Base-by-base conservation (phyloP, 2,888 invertebrate genomes). In the Parnassius glacialis region DNA sequence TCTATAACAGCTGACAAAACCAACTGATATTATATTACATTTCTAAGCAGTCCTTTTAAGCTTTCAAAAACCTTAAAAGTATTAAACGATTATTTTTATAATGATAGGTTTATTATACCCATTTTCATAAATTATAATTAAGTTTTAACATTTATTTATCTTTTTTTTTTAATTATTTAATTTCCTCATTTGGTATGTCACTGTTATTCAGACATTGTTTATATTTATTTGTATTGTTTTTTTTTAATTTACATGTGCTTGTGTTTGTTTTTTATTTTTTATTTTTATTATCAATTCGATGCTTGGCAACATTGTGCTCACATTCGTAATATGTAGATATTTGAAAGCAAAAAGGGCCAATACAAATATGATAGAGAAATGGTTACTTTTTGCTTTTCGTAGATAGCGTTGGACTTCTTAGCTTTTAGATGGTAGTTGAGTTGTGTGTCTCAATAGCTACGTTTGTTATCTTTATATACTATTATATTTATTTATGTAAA, bases 281-380 rank as follows among this genome's bases (percentile, higher is more conserved):
- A 72, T 84, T 70, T 85, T 89, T 90, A 90, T 90, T 90, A 90
- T 91, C 90, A 91, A 90, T 90, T 90, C 85, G 90, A 88, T 80
- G 91, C 90, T 90, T 91, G 91, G 91, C 91, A 91, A 91, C 91
- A 91, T 90, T 91, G 90, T 90, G 90, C 90, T 91, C 90, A 90
- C 87, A 80, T 77, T 68, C 71, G 67, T 75, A 69, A 66, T 68
- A 69, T 77, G 75, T 79, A 81, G 81, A 70, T 69, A 74, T 69
- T 68, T 71, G 75, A 84, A 87, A 85, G 87, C 83, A 81, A 86
- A 87, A 86, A 85, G 81, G 75, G 72, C 80, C 80, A 58, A 62
- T 74, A 63, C 69, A 69, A 65, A 68, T 65, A 61, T 41, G 60
- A 57, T 61, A 58, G 12, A 65, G 65, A 68, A 66, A 70, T 67